phyloP scores from a whole-genome alignment of 1,140 invertebrate species.

The Argopecten irradians region DNA sequence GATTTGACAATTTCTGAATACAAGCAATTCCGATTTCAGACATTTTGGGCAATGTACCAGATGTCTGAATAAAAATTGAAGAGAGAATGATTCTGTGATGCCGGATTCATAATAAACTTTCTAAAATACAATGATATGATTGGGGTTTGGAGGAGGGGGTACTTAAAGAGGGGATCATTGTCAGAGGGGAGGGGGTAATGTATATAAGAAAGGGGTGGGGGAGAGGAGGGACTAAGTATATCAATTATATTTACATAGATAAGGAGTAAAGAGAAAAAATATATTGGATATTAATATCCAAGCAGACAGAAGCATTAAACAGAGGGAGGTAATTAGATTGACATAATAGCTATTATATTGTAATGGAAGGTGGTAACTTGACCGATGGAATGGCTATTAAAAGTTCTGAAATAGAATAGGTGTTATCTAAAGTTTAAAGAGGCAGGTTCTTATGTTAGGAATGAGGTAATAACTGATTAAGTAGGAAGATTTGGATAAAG shows the following conservation, averaged over 20 bases:
- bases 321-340: background rate
- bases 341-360: background rate
- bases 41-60: constrained; percentile 15
- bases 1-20: background rate
- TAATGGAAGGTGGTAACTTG: background rate
- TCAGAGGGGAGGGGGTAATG: background rate
- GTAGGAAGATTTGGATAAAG: background rate
- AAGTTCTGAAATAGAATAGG: background rate
- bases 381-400: background rate
- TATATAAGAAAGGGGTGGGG: no score
- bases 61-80: background rate
- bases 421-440: background rate
- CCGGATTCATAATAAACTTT: background rate
- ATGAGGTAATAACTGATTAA: background rate
- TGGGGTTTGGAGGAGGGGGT: background rate
- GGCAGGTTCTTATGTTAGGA: background rate
- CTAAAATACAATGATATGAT: background rate
- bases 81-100: background rate
- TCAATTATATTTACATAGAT: background rate
- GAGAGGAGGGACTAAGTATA: background rate
- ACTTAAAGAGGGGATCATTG: no score
- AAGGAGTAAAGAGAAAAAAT: background rate
- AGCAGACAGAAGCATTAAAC: no score
- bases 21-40: background rate
- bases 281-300: background rate